Conservation (phyloP, 2,888 invertebrate species). For the Caenorhabditis drosophilae region DNA sequence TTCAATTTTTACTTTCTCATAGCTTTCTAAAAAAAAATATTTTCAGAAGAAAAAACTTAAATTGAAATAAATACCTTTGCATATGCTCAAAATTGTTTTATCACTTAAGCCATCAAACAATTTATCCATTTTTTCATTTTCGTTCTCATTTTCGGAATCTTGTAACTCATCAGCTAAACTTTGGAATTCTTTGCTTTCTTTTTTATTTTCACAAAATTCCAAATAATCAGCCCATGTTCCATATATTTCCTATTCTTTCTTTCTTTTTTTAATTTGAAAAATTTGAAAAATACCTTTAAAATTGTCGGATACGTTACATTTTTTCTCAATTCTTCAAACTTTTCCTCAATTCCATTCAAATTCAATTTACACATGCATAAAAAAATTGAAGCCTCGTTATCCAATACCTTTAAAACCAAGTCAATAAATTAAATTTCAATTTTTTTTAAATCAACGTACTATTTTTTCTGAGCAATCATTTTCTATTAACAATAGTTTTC, state of each 20-base stretch:
- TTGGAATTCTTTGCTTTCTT: slow-evolving; percentile 7
- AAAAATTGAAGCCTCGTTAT: slow-evolving; percentile 19
- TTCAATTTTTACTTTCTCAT: slow-evolving; percentile 7
- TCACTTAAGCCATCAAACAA: slow-evolving; percentile 9
- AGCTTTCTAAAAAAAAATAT: slow-evolving; percentile 9
- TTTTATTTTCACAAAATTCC: background rate
- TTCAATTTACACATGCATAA: slow-evolving; percentile 17
- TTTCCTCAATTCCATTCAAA: background rate
- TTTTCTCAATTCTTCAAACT: slow-evolving; percentile 9
- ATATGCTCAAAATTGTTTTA: slow-evolving; percentile 8
- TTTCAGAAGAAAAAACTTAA: background rate
- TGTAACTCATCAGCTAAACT: slow-evolving; percentile 8
- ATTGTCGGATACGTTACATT: slow-evolving; percentile 1
- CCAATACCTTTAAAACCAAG: slow-evolving; percentile 20
- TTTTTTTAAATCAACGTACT: too few species aligned
- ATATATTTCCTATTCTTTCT: slow-evolving; percentile 10
- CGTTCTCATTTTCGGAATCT: slow-evolving; percentile 10
- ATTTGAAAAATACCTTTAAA: too few species aligned
- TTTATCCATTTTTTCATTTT: slow-evolving; percentile 31
- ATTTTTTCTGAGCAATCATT: too few species aligned
- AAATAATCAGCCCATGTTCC: slow-evolving; percentile 20
- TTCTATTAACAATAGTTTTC: too few species aligned
- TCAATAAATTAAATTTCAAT: too few species aligned
- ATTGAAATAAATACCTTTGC: slow-evolving; percentile 5
- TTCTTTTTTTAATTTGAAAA: background rate